phyloP scores from a whole-genome alignment of 2,888 invertebrate species.

The Nemotelus pantherinus region DNA sequence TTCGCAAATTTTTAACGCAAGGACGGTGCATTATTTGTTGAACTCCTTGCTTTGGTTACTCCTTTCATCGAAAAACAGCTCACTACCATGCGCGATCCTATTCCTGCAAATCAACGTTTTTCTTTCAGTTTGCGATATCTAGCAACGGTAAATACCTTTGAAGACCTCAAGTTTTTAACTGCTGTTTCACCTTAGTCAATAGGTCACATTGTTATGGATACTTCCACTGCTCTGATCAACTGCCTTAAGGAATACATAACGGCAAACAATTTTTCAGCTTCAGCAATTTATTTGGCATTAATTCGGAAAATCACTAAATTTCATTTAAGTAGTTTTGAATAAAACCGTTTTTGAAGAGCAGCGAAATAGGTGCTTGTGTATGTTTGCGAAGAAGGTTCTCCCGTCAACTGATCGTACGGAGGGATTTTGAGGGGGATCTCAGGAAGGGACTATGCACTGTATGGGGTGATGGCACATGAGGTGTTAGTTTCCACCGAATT shows the following conservation, averaged over 20 bases:
- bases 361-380: too few relatives aligned
- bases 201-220: conserved; percentile 3
- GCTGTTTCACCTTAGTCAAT: not conserved
- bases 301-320: too few relatives aligned
- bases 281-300: too few relatives aligned
- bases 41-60: too few relatives aligned
- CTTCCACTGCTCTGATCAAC: not conserved
- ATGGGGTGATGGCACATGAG: not conserved
- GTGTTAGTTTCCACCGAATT: conserved; percentile 57
- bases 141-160: not conserved
- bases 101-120: not conserved
- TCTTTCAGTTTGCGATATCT: not conserved
- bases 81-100: conserved; percentile 4
- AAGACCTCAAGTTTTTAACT: conserved; percentile 10
- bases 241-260: not conserved
- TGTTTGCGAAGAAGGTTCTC: too few relatives aligned
- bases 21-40: too few relatives aligned
- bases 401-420: too few relatives aligned
- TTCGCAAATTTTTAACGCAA: too few relatives aligned
- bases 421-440: too few relatives aligned
- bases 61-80: too few relatives aligned
- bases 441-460: not conserved
- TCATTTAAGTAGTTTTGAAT: too few relatives aligned
- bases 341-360: too few relatives aligned
- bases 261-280: not conserved